Base-by-base conservation (phyloP, 2,113 vertebrate genomes). In the Neolamprologus toae region DNA sequence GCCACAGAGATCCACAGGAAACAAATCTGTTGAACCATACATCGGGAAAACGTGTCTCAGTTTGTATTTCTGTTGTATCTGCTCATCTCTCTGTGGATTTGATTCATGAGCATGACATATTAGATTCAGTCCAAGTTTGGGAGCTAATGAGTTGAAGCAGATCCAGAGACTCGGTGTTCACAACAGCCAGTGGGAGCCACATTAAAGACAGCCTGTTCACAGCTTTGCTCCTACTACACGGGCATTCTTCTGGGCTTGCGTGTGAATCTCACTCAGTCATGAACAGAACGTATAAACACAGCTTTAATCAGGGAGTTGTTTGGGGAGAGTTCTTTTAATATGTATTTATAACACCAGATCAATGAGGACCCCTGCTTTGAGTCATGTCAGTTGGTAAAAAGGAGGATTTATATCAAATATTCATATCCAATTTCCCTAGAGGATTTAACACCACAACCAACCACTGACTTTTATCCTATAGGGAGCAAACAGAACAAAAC, bases 111-210 rank as follows among this genome's bases (percentile, higher is more conserved):
- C 94, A 45, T 55, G 95, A 93, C 93, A 63, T 93, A 94, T 92
- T 19, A 85, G 93, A 92, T 57, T 82, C 90, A 23, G 93, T 96
- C 96, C 96, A 96, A 94, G 95, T 96, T 95, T 82, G 90, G 85
- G 94, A 95, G 92, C 96, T 93, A 97, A 97, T 94, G 97, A 96
- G 94, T 90, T 94, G 96, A 95, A 97, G 94, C 92, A 93, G 95
- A 94, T 92, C 59, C 90, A 96, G 89, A 88, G 85, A 91, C 92
- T 93, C 73, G 42, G 92, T 92, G 88, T 87, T 92, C 91, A 91
- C 91, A 89, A 81, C 78, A 92, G 89, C 92, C 91, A 85, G 79
- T 87, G 86, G 92, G 85, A 92, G 86, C 80, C 83, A 91, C 92
- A 93, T 90, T 94, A 95, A 93, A 94, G 93, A 79, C 82, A 59